These are phyloP conservation scores for Myrmecophaga tridactyla DNA, from an alignment of 2,113 vertebrate species.

Conservation along the genomic window DNA sequence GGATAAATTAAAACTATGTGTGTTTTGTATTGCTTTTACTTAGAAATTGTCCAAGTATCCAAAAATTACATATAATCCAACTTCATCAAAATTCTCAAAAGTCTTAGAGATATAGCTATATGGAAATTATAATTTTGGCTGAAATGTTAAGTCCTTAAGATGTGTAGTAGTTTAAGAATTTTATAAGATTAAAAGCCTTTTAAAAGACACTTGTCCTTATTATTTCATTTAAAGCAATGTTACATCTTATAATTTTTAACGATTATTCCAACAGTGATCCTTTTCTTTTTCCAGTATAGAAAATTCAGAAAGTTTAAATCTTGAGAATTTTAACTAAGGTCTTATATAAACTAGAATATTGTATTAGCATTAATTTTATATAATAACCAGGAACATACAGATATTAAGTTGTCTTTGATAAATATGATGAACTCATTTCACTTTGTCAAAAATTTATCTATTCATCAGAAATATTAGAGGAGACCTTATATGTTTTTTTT, in stretches of 20 bases:
- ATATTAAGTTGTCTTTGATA: neutral
- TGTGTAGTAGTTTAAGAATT: neutral
- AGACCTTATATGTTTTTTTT: neutral
- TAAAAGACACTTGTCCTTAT: slow-evolving; percentile 26
- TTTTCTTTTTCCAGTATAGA: neutral
- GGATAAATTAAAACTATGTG: neutral
- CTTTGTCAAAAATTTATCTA: neutral
- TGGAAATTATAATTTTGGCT: neutral
- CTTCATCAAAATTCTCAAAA: slow-evolving; percentile 13
- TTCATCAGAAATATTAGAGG: slow-evolving; percentile 31
- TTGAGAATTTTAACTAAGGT: neutral
- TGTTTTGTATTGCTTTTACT: neutral
- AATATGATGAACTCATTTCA: neutral
- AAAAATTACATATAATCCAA: slow-evolving; percentile 8
- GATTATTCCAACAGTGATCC: neutral
- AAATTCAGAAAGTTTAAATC: slow-evolving; percentile 19
- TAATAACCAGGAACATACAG: neutral
- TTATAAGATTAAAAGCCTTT: neutral
- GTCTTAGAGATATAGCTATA: slow-evolving; percentile 14
- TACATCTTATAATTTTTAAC: slow-evolving; percentile 27
- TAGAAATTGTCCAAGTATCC: neutral
- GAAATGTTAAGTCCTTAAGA: slow-evolving; percentile 10
- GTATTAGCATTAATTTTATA: slow-evolving; percentile 11
- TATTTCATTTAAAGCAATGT: slow-evolving; percentile 24
- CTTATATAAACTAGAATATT: neutral